Base-by-base conservation (phyloP, 2,888 invertebrate species). In the Eueremaeus valkanovi region DNA sequence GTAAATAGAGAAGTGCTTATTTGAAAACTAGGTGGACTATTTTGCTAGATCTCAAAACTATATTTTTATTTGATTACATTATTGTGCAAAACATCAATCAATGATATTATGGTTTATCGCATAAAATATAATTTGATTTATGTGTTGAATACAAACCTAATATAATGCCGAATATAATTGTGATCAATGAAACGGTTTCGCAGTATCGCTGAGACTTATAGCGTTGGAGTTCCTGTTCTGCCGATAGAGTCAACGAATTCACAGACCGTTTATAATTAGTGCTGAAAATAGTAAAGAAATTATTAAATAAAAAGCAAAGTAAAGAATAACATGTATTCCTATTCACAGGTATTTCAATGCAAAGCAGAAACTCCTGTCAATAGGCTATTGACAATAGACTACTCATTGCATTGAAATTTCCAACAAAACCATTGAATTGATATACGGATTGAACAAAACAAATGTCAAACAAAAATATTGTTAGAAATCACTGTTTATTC, bases 151-250 rank as follows among this genome's bases (percentile, higher is more conserved):
- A 68, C 68, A 40, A 40, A 68, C 68, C 68, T 68, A 68, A 68
- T 9, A 68, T 11, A 6, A 68, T 8, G 42, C 68, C 78, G 0
- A 77, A 75, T 3, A 78, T 75, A 18, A 78, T 68, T 74, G 77
- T 75, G 13, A 78, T 33, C 1, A 74, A 45, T 11, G 78, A 78
- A 21, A 76, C 72, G 8, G 70, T 18, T 51, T 78, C 78, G 9
- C 77, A 77, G 18, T 45, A 27, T 33, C 73, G 75, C 58, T 78
- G 78, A n/a, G 76, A 73, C n/a, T 72, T 72, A 21, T 72, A 73
- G 0, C 77, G 74, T n/a, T 73, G 58, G 27, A 61, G 61, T 70
- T 78, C 77, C 9, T 76, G 70, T 51, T 78, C 74, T 0, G 70
- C 27, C 27, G 78, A 75, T 0, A 77, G 70, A 27, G 49, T 18